These are phyloP conservation scores for Oxystoma pomonae DNA, from an alignment of 2,888 invertebrate species.

Conservation along the genomic window DNA sequence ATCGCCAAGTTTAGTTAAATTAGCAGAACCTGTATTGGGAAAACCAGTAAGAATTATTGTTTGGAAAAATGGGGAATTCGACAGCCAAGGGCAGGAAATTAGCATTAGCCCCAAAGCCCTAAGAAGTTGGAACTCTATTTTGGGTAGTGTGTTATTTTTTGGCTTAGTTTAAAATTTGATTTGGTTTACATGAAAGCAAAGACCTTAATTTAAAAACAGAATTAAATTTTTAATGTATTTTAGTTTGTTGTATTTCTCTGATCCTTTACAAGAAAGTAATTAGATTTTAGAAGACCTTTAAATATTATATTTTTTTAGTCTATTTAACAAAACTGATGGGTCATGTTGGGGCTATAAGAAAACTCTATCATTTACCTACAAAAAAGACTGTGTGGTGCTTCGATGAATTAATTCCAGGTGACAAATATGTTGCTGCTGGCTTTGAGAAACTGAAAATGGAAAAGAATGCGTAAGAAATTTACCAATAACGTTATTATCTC, in stretches of 20 bases:
- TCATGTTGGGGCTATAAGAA: slow-evolving; percentile 17
- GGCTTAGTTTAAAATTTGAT: background rate
- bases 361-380: slow-evolving; percentile 14
- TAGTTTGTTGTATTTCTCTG: no score
- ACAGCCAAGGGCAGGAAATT: slow-evolving; percentile 7
- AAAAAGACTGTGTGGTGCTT: slow-evolving; percentile 13
- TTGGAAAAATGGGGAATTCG: slow-evolving; percentile 18
- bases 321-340: slow-evolving; percentile 10
- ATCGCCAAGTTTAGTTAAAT: background rate
- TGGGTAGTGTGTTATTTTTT: slow-evolving; percentile 11
- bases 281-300: no score
- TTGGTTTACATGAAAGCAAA: background rate
- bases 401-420: slow-evolving; percentile 10
- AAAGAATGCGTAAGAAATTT: slow-evolving; percentile 15
- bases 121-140: slow-evolving; percentile 15
- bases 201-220: background rate
- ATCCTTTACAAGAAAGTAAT: no score
- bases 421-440: slow-evolving; percentile 18
- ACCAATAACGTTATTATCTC: no score
- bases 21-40: slow-evolving; percentile 15
- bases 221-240: no score
- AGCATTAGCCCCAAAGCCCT: slow-evolving; percentile 8
- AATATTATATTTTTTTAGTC: slow-evolving; percentile 8
- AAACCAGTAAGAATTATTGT: slow-evolving; percentile 17
- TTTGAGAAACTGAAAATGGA: slow-evolving; percentile 11